These are phyloP conservation scores for Anolis sagrei DNA, from an alignment of 2,113 vertebrate species.

Conservation along the genomic window DNA sequence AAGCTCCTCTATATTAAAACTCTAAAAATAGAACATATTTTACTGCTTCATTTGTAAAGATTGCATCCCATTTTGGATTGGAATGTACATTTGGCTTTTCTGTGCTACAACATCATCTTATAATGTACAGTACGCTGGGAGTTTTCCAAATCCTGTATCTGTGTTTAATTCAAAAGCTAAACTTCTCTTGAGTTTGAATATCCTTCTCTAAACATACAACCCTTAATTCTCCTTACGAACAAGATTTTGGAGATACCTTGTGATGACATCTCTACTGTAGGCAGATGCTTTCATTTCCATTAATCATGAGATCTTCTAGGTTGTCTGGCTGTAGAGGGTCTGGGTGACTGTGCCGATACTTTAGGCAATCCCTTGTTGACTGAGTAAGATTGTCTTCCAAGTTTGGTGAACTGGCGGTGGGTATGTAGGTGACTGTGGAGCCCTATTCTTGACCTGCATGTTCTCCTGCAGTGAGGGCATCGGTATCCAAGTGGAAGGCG, in stretches of 20 bases:
- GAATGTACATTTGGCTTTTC: background rate
- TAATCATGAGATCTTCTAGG: background rate
- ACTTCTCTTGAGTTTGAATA: conserved; percentile 57
- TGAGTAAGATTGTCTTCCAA: too few species aligned
- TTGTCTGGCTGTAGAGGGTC: background rate
- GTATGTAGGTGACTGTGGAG: too few species aligned
- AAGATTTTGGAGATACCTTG: background rate
- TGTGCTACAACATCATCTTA: conserved; percentile 25
- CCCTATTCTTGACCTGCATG: too few species aligned
- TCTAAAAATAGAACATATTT: background rate
- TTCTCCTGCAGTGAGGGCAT: too few species aligned
- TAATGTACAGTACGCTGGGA: background rate
- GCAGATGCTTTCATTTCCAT: background rate
- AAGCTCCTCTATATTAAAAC: background rate
- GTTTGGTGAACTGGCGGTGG: too few species aligned
- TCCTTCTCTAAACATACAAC: conserved; percentile 62
- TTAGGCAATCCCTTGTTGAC: too few species aligned
- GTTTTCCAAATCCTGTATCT: conserved; percentile 30
- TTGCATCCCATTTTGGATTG: background rate
- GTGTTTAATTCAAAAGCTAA: conserved; percentile 61
- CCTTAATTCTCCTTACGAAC: conserved; percentile 2
- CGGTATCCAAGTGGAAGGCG: too few species aligned
- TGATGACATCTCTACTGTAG: background rate
- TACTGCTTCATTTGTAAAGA: background rate
- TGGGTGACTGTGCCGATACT: background rate